These are phyloP conservation scores for Arothron firmamentum DNA, from an alignment of 2,113 vertebrate species.

Conservation along the genomic window DNA sequence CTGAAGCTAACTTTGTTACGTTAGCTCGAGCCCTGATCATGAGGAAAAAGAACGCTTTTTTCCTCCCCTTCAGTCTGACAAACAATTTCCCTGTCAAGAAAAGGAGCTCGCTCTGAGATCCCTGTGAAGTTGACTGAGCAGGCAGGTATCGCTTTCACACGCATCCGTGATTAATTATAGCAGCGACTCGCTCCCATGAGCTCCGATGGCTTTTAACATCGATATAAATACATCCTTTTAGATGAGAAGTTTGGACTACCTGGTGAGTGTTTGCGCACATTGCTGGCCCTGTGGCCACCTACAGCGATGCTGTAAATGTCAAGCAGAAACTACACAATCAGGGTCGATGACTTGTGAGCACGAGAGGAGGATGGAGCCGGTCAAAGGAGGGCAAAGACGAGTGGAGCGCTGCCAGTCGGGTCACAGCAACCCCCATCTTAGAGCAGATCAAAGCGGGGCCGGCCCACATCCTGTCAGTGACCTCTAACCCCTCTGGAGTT, in stretches of 20 bases:
- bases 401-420: constrained; percentile 60
- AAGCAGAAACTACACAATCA: constrained; percentile 43
- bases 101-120: constrained; percentile 14
- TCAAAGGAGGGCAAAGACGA: constrained; percentile 31
- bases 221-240: no score
- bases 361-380: constrained; percentile 43
- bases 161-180: not conserved
- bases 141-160: constrained; percentile 18
- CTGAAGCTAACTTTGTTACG: constrained; percentile 60
- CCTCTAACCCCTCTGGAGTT: constrained; percentile 57
- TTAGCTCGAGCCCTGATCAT: constrained; percentile 50
- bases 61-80: constrained; percentile 30
- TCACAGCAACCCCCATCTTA: constrained; percentile 56
- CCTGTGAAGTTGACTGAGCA: constrained; percentile 31
- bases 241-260: not conserved
- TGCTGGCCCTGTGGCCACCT: constrained; percentile 33
- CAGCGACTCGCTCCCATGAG: constrained; percentile 1
- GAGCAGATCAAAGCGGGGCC: constrained; percentile 61
- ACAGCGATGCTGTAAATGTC: constrained; percentile 45
- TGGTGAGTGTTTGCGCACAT: constrained; percentile 5
- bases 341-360: constrained; percentile 20
- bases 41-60: constrained; percentile 42
- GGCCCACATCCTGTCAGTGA: constrained; percentile 67
- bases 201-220: constrained; percentile 5
- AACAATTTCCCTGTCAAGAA: constrained; percentile 42